Evolutionary conservation across 2,797 vertebrate species (phyloP), one percentile per base, ranked within the genome.

Genomic region (Cynodonichthys magdalenae): DNA sequence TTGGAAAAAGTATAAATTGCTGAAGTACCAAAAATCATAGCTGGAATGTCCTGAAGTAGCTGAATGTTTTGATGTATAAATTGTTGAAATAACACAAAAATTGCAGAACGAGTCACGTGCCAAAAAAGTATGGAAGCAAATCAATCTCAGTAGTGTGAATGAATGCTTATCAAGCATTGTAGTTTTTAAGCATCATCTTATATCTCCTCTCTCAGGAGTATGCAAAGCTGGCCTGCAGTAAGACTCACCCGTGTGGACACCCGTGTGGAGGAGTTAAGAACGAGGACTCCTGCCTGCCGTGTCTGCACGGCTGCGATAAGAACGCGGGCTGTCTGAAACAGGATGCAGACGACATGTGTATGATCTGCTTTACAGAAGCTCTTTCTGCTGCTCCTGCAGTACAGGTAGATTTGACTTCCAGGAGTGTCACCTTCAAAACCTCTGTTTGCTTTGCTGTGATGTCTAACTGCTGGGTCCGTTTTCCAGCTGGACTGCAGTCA

Each of bases 321-420:
- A 96, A 77, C 15, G 90, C 95, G 0, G 88, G 94, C 50, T 93
- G 91, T 24, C 93, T 99, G 59, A 99, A 99, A 64, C 98, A 99
- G 81, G 98, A 99, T 3, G 98, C 98, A 0, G 98, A 99, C 62
- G 98, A 99, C 89, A 99, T 99, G 98, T 99, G 98, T 82, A 99
- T 99, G 98, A 95, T 99, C 82, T 99, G 98, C 86, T 99, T 99
- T 88, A 99, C 98, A 0, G 98, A 99, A 80, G 98, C 98, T 0
- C 96, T 99, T 77, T 99, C 97, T 5, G 97, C 97, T 57, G 98
- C 98, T 36, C 98, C 98, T 5, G 97, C 98, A 41, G 91, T 99
- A 69, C 98, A 99, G 96, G 98, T 99, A 86, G 9, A 36, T 48
- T 19, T 31, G 5, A 12, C 8, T 11, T 36, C n/a, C n/a, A 12